phyloP scores from a whole-genome alignment of 2,888 invertebrate species.

The Chymomyza caudatula region DNA sequence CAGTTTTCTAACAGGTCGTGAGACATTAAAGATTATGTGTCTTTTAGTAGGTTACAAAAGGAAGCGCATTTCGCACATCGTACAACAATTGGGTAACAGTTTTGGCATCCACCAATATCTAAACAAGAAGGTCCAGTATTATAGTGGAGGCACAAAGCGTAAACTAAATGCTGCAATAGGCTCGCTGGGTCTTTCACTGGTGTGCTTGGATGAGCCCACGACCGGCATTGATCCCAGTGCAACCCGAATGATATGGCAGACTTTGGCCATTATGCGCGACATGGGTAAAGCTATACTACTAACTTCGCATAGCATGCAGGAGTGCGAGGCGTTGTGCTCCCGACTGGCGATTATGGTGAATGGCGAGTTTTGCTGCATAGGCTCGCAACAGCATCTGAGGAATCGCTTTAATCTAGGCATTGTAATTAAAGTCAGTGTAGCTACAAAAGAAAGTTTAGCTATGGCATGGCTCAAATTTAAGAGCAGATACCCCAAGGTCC shows the following conservation, averaged over 20 bases:
- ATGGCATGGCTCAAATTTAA: too few species aligned
- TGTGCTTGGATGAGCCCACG: conserved; percentile 84
- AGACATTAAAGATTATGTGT: conserved; percentile 82
- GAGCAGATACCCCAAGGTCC: too few species aligned
- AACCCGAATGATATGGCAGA: conserved; percentile 87
- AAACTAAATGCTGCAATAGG: conserved; percentile 85
- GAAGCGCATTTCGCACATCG: conserved; percentile 54
- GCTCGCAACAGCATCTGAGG: conserved; percentile 85
- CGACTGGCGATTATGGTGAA: conserved; percentile 88
- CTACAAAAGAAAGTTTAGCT: conserved; percentile 5
- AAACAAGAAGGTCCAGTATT: conserved; percentile 80
- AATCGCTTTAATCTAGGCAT: conserved; percentile 80
- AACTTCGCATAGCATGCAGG: conserved; percentile 90
- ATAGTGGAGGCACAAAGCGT: conserved; percentile 85
- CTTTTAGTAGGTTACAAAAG: conserved; percentile 81
- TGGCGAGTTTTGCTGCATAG: conserved; percentile 84
- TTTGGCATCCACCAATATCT: too few species aligned
- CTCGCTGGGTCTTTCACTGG: conserved; percentile 82
- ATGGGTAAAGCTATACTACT: conserved; percentile 85
- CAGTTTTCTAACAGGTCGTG: conserved; percentile 83
- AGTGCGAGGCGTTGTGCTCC: conserved; percentile 88
- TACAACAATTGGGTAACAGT: conserved; percentile 74
- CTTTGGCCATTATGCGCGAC: conserved; percentile 82
- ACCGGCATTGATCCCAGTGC: conserved; percentile 77
- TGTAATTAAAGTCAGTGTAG: conserved; percentile 76